A percentile compares a stretch with the other conserved stretches of the same genome.
Conservation (phyloP, 2,113 vertebrate species). For the Aldabrachelys gigantea region DNA sequence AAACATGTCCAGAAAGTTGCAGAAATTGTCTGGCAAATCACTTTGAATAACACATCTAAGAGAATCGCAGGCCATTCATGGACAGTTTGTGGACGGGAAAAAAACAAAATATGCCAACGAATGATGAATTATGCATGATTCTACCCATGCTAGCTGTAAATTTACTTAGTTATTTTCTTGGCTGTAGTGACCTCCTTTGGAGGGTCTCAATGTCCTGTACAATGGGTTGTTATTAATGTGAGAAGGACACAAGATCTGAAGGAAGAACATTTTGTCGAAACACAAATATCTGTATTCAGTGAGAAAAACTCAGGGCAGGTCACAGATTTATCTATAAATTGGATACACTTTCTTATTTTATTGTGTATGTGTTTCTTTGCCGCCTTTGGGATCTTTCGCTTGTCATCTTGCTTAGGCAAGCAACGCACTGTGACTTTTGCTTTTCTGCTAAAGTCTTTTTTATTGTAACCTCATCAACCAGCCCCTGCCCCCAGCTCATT, state of each 20-base stretch:
- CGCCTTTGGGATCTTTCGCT: background rate
- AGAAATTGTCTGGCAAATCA: conserved; percentile 13
- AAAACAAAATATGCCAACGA: background rate
- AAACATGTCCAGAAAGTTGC: conserved; percentile 12
- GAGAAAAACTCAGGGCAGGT: background rate
- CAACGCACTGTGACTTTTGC: background rate
- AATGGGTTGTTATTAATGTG: background rate
- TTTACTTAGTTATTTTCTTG: background rate
- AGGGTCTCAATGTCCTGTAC: background rate
- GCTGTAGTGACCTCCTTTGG: too few species aligned
- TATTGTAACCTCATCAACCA: background rate
- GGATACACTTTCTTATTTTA: background rate
- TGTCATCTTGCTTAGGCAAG: background rate
- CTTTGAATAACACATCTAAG: background rate
- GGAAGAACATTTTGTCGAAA: background rate
- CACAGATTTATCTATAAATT: background rate
- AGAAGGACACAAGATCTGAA: background rate
- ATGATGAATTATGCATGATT: background rate
- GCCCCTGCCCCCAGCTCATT: background rate
- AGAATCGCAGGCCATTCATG: background rate
- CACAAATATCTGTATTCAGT: background rate
- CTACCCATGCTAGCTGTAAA: background rate
- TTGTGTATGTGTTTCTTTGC: background rate
- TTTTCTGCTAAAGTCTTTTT: background rate
- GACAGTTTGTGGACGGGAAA: background rate